Conservation (phyloP, 2,888 invertebrate species). For the Lacanobia oleracea region DNA sequence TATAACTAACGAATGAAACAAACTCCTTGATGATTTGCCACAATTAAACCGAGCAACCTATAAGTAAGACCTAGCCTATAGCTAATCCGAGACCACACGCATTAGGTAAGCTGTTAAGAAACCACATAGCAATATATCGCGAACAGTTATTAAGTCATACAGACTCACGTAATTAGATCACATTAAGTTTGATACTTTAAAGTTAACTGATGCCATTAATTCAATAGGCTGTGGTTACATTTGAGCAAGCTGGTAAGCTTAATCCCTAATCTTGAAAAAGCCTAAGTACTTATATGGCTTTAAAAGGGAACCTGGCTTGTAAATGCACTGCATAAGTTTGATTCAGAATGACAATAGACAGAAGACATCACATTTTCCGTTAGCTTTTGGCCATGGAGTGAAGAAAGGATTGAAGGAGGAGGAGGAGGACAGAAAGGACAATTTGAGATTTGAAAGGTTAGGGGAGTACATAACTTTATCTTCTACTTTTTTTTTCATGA, state of each 20-base stretch:
- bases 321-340: too few species aligned
- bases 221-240: not conserved
- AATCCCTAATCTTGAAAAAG: too few species aligned
- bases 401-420: too few species aligned
- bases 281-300: too few species aligned
- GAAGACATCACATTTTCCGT: not conserved
- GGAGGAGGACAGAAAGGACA: too few species aligned
- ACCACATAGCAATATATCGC: not conserved
- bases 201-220: slow-evolving; percentile 10
- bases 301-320: too few species aligned
- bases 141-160: slow-evolving; percentile 15
- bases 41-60: too few species aligned
- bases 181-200: slow-evolving; percentile 31
- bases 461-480: not conserved
- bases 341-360: too few species aligned
- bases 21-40: not conserved
- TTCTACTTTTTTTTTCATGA: too few species aligned
- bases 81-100: slow-evolving; percentile 2
- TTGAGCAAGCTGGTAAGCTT: not conserved
- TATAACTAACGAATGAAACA: too few species aligned
- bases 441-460: too few species aligned
- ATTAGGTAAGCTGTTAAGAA: slow-evolving; percentile 8
- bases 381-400: not conserved
- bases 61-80: not conserved
- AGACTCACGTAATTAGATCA: slow-evolving; percentile 26